Base-by-base conservation (phyloP, 2,888 invertebrate species). In the Sesia apiformis region DNA sequence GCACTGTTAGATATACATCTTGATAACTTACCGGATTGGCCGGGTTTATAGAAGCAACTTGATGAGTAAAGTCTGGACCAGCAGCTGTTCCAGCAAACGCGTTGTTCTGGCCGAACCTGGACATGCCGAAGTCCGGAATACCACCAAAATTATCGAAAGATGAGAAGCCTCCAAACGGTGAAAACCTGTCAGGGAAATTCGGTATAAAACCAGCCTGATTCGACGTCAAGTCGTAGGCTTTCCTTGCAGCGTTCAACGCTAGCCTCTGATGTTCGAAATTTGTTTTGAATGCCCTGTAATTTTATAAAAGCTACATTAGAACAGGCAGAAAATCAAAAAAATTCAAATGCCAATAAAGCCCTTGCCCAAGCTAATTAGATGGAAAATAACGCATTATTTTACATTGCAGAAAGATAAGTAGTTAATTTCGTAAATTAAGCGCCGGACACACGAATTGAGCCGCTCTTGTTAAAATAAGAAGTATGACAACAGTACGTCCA, bases 1-100 rank as follows among this genome's bases (percentile, higher is more conserved):
- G 8, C 46, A 46, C 8, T 46, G 46, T n/a, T n/a, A n/a, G n/a
- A n/a, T n/a, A n/a, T n/a, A 23, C 23, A 23, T 23, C 23, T 23
- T 23, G 23, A 2, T 23, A 23, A 66, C 85, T 85, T 82, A 93
- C 93, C 52, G 91, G 89, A 76, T 93, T 93, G 60, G 79, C 77
- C 1, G 93, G 93, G 63, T 73, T 91, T 40, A 93, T 90, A 4
- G 77, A 77, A 39, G 93, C 93, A 1, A 90, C 76, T 65, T 93
- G 93, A 53, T 89, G 89, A 8, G 78, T 74, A 57, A 83, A 92
- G 38, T 80, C 86, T 0, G 92, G 91, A 39, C 91, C 91, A 52
- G 90, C 77, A 1, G 85, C 79, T 0, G 90, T 92, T 46, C 89
- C 76, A 1, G 93, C 91, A 50, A 75, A 84, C 0, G 93, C 92